A percentile compares a stretch with the other conserved stretches of the same genome.
Conservation (phyloP, 2,113 vertebrate genomes). For the Daubentonia madagascariensis region DNA sequence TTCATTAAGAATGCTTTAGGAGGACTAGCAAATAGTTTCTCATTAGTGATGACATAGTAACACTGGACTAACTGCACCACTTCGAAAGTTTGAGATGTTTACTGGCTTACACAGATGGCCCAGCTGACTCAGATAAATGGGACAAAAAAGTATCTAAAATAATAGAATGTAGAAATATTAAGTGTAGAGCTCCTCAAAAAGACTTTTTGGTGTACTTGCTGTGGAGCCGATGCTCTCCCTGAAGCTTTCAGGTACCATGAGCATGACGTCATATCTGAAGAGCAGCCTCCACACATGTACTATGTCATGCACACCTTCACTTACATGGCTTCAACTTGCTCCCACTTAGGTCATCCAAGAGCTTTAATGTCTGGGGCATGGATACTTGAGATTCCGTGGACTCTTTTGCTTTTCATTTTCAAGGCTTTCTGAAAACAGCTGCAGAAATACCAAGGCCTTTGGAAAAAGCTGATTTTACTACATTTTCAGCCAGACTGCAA, state of each 20-base stretch:
- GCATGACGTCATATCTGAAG: not conserved
- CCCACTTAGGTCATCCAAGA: not conserved
- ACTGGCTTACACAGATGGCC: not conserved
- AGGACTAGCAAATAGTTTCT: not conserved
- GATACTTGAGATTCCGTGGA: not conserved
- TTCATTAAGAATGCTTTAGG: not conserved
- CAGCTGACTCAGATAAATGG: not conserved
- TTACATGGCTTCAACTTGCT: not conserved
- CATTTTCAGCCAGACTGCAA: slow-evolving; percentile 51
- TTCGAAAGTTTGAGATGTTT: not conserved
- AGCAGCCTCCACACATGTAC: not conserved
- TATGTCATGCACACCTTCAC: not conserved
- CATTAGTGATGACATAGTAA: not conserved
- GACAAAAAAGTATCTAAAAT: not conserved
- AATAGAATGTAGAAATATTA: not conserved
- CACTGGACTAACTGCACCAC: not conserved
- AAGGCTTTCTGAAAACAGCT: slow-evolving; percentile 64
- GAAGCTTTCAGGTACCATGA: not conserved
- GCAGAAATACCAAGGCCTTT: slow-evolving; percentile 58
- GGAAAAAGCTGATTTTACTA: slow-evolving; percentile 41
- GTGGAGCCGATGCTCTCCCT: not conserved
- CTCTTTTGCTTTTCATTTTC: slow-evolving; percentile 36
- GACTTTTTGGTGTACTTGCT: too few species aligned
- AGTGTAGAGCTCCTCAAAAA: not conserved
- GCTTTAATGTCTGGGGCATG: not conserved